These are phyloP conservation scores for Lacanobia oleracea DNA, from an alignment of 2,888 invertebrate genomes.

Conservation along the genomic window DNA sequence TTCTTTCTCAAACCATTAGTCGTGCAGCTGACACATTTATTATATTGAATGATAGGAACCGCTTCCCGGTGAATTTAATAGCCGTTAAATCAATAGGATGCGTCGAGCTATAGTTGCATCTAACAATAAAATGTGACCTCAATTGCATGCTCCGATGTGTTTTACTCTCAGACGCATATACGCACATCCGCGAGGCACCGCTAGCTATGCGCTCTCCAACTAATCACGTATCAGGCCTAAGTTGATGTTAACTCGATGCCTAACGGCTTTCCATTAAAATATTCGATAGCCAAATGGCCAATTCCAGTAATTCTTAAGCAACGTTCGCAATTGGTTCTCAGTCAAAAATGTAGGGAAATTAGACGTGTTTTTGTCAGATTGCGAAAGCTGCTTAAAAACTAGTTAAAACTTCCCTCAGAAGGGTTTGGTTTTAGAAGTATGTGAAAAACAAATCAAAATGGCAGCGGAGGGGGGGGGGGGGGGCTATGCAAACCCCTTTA, in stretches of 20 bases:
- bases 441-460: background rate
- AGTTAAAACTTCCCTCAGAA: too few relatives aligned
- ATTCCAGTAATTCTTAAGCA: too few relatives aligned
- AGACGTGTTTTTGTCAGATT: background rate
- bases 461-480: too few relatives aligned
- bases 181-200: conserved; percentile 26
- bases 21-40: conserved; percentile 11
- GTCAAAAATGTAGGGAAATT: too few relatives aligned
- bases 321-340: too few relatives aligned
- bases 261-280: too few relatives aligned
- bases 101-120: conserved; percentile 60
- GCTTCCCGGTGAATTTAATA: conserved; percentile 28
- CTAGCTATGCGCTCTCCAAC: conserved; percentile 51
- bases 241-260: background rate
- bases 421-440: too few relatives aligned
- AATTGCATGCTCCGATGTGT: conserved; percentile 69
- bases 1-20: background rate
- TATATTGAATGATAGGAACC: conserved; percentile 16
- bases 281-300: too few relatives aligned
- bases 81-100: conserved; percentile 66
- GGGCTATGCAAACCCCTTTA: background rate
- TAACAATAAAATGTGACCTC: conserved; percentile 72
- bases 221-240: conserved; percentile 18
- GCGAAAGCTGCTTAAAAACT: background rate
- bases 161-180: conserved; percentile 44